Evolutionary conservation across 2,797 vertebrate species (phyloP).

Genomic region (Cercopithecus petaurista): DNA sequence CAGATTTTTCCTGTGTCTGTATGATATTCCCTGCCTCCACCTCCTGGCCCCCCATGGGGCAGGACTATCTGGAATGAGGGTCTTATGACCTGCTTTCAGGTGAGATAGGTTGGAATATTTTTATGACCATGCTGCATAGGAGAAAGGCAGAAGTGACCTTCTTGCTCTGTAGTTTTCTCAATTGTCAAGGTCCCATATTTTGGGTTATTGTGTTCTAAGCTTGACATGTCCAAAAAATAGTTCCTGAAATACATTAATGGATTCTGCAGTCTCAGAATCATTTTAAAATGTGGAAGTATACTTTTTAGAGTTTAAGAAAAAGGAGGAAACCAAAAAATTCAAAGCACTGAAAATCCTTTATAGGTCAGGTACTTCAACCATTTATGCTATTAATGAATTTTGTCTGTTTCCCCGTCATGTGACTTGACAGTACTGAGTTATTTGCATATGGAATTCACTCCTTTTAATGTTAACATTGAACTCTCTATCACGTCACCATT

Average conservation of each 20-base stretch:
- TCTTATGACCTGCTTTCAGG: neutral
- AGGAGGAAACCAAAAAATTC: neutral
- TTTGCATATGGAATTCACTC: neutral
- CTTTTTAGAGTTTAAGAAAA: neutral
- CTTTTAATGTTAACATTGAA: neutral
- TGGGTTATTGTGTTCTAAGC: neutral
- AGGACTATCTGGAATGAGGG: neutral
- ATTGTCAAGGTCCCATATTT: neutral
- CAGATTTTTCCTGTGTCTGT: neutral
- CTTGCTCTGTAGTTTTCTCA: neutral
- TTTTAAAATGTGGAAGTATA: neutral
- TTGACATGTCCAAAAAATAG: neutral
- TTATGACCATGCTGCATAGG: neutral
- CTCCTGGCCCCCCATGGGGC: neutral
- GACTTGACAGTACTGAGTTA: neutral
- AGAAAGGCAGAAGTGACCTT: neutral
- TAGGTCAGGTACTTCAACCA: neutral
- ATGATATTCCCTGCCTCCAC: neutral
- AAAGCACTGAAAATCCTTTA: neutral
- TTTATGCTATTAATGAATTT: neutral
- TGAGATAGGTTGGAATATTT: neutral
- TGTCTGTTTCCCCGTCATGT: neutral
- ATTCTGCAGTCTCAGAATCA: neutral
- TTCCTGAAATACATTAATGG: neutral
- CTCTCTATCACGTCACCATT: neutral